Evolutionary conservation across 2,113 vertebrate genomes (phyloP).

Genomic region (Benitochromis conjunctus): DNA sequence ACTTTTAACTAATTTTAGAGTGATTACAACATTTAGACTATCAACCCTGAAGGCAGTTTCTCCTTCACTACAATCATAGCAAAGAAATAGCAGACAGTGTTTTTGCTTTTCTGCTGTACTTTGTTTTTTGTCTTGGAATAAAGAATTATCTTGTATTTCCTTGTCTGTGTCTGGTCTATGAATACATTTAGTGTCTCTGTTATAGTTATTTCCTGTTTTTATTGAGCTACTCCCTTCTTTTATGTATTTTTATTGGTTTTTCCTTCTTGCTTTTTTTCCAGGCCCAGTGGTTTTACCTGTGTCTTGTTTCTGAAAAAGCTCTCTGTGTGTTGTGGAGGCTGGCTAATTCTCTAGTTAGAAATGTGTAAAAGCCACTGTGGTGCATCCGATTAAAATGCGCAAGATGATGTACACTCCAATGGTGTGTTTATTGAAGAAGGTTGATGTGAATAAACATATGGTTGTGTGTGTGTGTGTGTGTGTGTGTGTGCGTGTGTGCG

Average conservation of each 20-base stretch:
- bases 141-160: background rate
- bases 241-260: background rate
- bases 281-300: background rate
- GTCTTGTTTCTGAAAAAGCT: background rate
- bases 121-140: background rate
- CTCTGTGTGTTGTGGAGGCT: background rate
- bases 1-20: background rate
- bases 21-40: background rate
- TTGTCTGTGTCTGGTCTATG: background rate
- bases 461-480: too few relatives aligned
- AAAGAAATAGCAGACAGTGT: background rate
- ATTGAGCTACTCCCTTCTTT: background rate
- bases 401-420: background rate
- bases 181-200: background rate
- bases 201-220: background rate
- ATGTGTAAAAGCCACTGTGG: background rate
- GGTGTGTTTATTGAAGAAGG: background rate
- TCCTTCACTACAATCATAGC: background rate
- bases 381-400: background rate
- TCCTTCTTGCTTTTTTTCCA: background rate
- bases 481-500: too few relatives aligned
- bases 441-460: background rate
- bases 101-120: background rate
- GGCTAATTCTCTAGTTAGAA: background rate
- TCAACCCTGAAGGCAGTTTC: background rate